Evolutionary conservation across 2,888 invertebrate genomes (phyloP).

Genomic region (Tubulanus polymorphus): DNA sequence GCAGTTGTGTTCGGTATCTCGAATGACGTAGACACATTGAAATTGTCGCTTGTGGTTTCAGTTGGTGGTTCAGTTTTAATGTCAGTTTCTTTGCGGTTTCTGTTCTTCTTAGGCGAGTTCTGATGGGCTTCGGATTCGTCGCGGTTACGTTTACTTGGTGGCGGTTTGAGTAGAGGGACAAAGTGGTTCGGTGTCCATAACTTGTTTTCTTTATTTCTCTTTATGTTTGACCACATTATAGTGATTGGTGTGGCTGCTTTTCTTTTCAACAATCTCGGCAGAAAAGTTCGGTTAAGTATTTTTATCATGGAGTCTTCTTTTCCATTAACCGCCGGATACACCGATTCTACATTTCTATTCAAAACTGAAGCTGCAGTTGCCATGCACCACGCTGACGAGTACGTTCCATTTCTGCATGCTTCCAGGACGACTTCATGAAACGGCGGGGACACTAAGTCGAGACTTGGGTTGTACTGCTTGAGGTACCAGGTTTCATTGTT

Average conservation of each 20-base stretch:
- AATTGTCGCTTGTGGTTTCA: background rate
- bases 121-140: background rate
- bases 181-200: background rate
- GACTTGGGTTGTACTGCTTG: too few relatives aligned
- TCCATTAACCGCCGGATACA: background rate
- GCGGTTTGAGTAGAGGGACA: background rate
- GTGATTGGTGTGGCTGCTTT: background rate
- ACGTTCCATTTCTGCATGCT: too few relatives aligned
- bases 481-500: too few relatives aligned
- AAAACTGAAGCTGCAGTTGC: background rate
- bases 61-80: background rate
- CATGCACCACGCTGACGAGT: background rate
- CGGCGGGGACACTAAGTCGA: too few relatives aligned
- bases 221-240: background rate
- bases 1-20: background rate
- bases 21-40: background rate
- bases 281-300: background rate
- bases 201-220: background rate
- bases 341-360: background rate
- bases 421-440: too few relatives aligned
- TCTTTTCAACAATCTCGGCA: too few relatives aligned
- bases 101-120: background rate
- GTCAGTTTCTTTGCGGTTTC: background rate
- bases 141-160: background rate
- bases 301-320: background rate